Percentiles rank a stretch among this genome's conserved stretches.
phyloP scores from a whole-genome alignment of 2,888 invertebrate species.

The Cloeon dipterum region DNA sequence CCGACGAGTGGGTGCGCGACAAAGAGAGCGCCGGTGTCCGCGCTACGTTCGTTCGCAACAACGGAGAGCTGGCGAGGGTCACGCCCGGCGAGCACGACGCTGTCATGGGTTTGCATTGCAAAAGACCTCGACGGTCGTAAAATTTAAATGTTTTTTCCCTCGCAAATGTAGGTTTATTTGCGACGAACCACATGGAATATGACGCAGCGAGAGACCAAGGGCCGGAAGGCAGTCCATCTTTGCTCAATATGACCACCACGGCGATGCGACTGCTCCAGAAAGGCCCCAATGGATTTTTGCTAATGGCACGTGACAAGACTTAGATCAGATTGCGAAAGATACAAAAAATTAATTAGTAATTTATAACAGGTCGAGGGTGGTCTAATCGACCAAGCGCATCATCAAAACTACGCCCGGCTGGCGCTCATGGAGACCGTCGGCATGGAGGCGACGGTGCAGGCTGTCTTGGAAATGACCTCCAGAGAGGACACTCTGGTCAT shows the following conservation, averaged over 20 bases:
- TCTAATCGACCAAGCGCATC: constrained; percentile 38
- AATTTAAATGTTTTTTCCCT: too few species aligned
- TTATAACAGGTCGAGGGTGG: constrained; percentile 29
- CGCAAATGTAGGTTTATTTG: constrained; percentile 20
- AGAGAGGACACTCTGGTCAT: constrained; percentile 36
- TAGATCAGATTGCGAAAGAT: too few species aligned
- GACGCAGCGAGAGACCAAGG: constrained; percentile 21
- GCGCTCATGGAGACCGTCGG: constrained; percentile 39
- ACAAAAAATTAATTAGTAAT: too few species aligned
- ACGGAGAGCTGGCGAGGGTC: neutral
- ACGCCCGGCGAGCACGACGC: neutral
- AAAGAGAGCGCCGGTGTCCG: neutral
- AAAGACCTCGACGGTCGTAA: too few species aligned
- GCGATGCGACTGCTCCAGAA: constrained; percentile 26
- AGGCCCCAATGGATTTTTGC: constrained; percentile 25
- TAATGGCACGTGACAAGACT: constrained; percentile 19
- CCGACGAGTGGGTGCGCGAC: neutral
- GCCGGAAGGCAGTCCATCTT: constrained; percentile 22
- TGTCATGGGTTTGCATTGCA: too few species aligned
- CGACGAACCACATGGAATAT: constrained; percentile 30
- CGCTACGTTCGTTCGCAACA: neutral
- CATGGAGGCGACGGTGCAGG: constrained; percentile 33
- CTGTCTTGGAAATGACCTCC: constrained; percentile 23
- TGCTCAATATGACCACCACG: constrained; percentile 31
- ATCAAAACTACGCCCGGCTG: constrained; percentile 30